phyloP scores from a whole-genome alignment of 2,888 invertebrate species.

The Ennomos quercinarius region DNA sequence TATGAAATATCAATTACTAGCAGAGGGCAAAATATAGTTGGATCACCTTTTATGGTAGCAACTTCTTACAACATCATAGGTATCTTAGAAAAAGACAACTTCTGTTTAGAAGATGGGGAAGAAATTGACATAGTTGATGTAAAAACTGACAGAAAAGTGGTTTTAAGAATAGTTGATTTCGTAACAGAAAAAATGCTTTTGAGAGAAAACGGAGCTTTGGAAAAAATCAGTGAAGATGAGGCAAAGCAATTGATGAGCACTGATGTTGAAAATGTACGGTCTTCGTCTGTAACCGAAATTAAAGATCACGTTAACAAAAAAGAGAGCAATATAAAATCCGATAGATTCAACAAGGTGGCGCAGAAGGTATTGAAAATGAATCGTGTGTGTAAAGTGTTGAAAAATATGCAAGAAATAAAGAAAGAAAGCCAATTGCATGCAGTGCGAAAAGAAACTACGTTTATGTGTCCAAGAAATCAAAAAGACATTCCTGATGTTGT shows the following conservation, averaged over 20 bases:
- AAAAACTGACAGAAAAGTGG: slow-evolving; percentile 77
- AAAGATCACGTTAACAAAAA: slow-evolving; percentile 31
- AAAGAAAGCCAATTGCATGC: slow-evolving; percentile 44
- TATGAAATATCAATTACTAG: slow-evolving; percentile 85
- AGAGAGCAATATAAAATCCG: slow-evolving; percentile 11
- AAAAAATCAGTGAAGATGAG: slow-evolving; percentile 77
- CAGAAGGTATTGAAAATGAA: slow-evolving; percentile 65
- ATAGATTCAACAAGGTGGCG: slow-evolving; percentile 61
- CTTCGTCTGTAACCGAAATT: slow-evolving; percentile 41
- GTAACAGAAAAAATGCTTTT: slow-evolving; percentile 84
- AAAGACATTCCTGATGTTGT: slow-evolving; percentile 77
- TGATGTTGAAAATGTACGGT: slow-evolving; percentile 47
- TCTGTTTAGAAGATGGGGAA: slow-evolving; percentile 76
- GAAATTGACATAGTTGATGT: slow-evolving; percentile 78
- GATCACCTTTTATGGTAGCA: slow-evolving; percentile 85
- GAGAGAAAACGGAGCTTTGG: slow-evolving; percentile 79
- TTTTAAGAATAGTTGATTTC: slow-evolving; percentile 82
- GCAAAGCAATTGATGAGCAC: slow-evolving; percentile 70
- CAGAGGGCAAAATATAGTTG: slow-evolving; percentile 82
- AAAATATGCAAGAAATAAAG: slow-evolving; percentile 41
- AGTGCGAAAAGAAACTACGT: slow-evolving; percentile 38
- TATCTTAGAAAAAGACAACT: slow-evolving; percentile 68
- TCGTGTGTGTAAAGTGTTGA: slow-evolving; percentile 66
- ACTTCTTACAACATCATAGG: slow-evolving; percentile 71
- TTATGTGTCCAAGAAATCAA: slow-evolving; percentile 48